Evolutionary conservation across 2,888 invertebrate species (phyloP), one percentile per base, ranked within the genome.

Genomic region (Himalopsyche japonica): DNA sequence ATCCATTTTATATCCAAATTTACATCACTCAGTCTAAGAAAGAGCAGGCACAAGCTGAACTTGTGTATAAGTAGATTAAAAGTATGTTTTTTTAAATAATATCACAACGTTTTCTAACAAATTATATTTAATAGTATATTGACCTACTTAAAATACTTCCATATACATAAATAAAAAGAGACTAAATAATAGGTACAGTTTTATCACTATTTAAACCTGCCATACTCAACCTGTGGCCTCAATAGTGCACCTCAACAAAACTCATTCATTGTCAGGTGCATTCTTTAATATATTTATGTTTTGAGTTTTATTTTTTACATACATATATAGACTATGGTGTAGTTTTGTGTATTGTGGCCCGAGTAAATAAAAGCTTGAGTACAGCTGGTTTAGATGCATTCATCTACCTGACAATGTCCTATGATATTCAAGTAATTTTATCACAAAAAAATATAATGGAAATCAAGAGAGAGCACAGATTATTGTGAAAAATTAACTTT

Each of bases 181-280:
- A 83, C 76, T 80, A 76, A 27, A 80, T 80, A 70, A 80, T 80
- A 83, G 80, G 83, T 80, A 80, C 80, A 57, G 76, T 83, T 80
- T 48, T 83, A 83, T 83, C 83, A 83, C 83, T 80, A 83, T 77
- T 24, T n/a, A n/a, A n/a, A n/a, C n/a, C n/a, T n/a, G n/a, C n/a
- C n/a, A n/a, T n/a, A n/a, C n/a, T n/a, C n/a, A n/a, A n/a, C n/a
- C n/a, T n/a, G n/a, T n/a, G n/a, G n/a, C n/a, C n/a, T n/a, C n/a
- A n/a, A n/a, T n/a, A n/a, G n/a, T n/a, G n/a, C n/a, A n/a, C n/a
- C n/a, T n/a, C n/a, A n/a, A n/a, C n/a, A n/a, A n/a, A n/a, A n/a
- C n/a, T n/a, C n/a, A n/a, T n/a, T n/a, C n/a, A n/a, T n/a, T n/a
- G n/a, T n/a, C n/a, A n/a, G n/a, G n/a, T n/a, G n/a, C n/a, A n/a